Evolutionary conservation across 2,113 vertebrate genomes (phyloP).

Genomic region (Bambusicola thoracicus): DNA sequence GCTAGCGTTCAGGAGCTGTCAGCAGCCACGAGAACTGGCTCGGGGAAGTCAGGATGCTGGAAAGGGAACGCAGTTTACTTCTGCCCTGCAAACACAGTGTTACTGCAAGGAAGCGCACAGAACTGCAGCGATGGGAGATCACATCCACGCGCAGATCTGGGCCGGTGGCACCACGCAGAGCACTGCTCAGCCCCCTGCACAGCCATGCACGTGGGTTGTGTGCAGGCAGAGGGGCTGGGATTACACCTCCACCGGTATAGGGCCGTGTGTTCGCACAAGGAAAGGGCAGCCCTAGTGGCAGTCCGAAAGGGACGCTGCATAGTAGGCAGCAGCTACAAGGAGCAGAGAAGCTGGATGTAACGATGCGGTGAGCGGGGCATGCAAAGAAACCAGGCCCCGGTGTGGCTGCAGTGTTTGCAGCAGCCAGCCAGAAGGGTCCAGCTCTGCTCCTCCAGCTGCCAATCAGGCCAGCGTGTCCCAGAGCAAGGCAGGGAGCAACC

Average conservation of each 20-base stretch:
- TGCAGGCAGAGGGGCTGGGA: neutral
- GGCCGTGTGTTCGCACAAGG: accelerated
- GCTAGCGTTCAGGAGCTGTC: slow-evolving; percentile 60
- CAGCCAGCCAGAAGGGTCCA: neutral
- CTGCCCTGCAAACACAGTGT: neutral
- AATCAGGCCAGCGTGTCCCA: neutral
- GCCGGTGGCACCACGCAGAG: neutral
- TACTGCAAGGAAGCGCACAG: neutral
- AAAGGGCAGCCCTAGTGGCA: neutral
- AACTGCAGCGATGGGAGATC: accelerated
- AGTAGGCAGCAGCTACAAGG: neutral
- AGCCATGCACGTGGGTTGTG: accelerated
- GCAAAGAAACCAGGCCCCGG: neutral
- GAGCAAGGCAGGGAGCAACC: neutral
- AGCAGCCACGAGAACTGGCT: neutral
- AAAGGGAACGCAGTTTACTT: neutral
- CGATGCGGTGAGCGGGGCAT: accelerated
- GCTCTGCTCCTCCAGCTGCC: neutral
- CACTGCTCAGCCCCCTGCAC: no score
- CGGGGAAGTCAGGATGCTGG: neutral
- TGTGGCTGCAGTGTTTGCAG: neutral
- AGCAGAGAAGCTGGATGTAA: neutral
- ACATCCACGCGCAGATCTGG: accelerated
- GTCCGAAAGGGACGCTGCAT: neutral
- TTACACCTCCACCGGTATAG: accelerated